Base-by-base conservation (phyloP, 2,113 vertebrate species). In the Prietella phreatophila region DNA sequence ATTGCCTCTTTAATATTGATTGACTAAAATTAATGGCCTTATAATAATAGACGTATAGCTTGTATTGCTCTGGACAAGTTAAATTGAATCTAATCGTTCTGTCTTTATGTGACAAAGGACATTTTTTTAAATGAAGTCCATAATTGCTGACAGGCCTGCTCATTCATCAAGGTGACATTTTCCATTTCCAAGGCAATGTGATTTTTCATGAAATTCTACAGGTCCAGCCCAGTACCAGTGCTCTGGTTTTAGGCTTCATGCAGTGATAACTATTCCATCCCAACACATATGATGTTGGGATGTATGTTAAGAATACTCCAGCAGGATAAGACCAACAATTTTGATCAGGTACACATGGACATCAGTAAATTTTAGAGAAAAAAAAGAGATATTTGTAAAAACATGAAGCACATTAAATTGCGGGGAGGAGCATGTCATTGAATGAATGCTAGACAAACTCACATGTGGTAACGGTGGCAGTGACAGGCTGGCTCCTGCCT, bases 401-500 rank as follows among this genome's bases (percentile, higher is more conserved):
- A 50, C 5, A 19, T 56, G 17, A 56, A 80, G n/a, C 55, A 60
- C 0, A 58, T 33, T 22, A 56, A 58, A 58, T 33, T 22, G 27
- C 36, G 1, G 3, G 19, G 19, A 58, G 53, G 19, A 36, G 17
- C 79, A 81, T 53, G 3, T 55, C 27, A 55, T 53, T 30, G n/a
- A 55, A 80, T 4, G 0, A n/a, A 6, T 36, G 7, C 53, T 55
- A 84, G 36, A 27, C 30, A 42, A 86, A 95, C 98, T 93, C 94
- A 99, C 98, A 87, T 33, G 98, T 99, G 75, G 95, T 95, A 92
- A 99, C 90, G 2, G 94, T 97, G 89, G 96, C 94, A 0, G 97
- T 97, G 81, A 97, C 94, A 0, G 98, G 97, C 71, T 95, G 96
- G 79, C 98, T 99, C 30, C 98, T 95, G 75, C 96, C 97, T 91